Base-by-base conservation (phyloP, 2,113 vertebrate genomes). In the Amphilophus citrinellus region DNA sequence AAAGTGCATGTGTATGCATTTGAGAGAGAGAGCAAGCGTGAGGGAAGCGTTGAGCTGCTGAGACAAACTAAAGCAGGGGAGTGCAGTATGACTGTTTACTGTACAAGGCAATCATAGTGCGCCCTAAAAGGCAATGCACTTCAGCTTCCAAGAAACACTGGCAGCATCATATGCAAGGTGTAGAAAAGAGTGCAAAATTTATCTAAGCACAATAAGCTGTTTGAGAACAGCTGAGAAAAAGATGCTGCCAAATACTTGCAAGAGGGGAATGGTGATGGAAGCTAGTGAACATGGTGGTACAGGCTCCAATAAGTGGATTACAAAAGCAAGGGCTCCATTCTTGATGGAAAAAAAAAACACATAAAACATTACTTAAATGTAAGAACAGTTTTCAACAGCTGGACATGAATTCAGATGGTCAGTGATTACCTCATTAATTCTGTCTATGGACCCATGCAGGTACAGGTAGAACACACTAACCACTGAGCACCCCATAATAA, bases 201-300 rank as follows among this genome's bases (percentile, higher is more conserved):
- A 47, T 50, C 68, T 35, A n/a, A 56, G 27, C 47, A n/a, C 47
- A 73, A 35, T 56, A 73, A 73, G 68, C 47, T 73, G 68, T 56
- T 73, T 0, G 27, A 73, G 47, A n/a, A 73, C 47, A 73, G 27
- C 68, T 53, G 47, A 56, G 47, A 73, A 73, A 73, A 35, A 14
- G 6, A 73, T 56, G 32, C 47, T 56, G 47, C 68, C 68, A 73
- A 73, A 73, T 56, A 53, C 66, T 32, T 73, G 6, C 68, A 56
- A 56, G 47, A 73, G 47, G 47, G 56, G 68, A 73, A 56, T 73
- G 10, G 27, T 2, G 0, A 73, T 56, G 68, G 10, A 0, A 73
- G 47, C 14, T 56, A 35, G 27, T 50, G 27, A 56, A 71, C 27
- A 22, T 50, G 42, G 42, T 71, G 22, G 65, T 18, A 47, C 42